Conservation (phyloP, 2,888 invertebrate species). For the Drosophila macrothrix region DNA sequence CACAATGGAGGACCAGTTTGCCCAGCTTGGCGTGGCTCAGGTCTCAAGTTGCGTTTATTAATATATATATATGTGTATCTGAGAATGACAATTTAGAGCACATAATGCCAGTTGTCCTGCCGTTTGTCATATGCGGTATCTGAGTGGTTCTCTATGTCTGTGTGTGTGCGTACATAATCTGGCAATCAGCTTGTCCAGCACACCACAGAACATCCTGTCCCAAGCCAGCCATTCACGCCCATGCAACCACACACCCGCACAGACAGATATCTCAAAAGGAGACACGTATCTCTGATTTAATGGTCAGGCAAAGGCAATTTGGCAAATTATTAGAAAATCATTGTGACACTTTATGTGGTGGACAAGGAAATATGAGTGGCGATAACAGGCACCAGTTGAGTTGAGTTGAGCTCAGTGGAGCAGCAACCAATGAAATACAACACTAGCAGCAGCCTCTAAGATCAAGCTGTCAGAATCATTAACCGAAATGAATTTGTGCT, state of each 20-base stretch:
- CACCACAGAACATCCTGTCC: slow-evolving; percentile 26
- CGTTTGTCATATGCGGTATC: slow-evolving; percentile 41
- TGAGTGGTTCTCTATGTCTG: neutral
- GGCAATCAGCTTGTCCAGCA: slow-evolving; percentile 59
- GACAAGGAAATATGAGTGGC: slow-evolving; percentile 65
- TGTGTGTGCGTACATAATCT: slow-evolving; percentile 57
- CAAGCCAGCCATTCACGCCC: neutral
- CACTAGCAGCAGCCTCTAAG: slow-evolving; percentile 1
- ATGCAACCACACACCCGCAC: neutral
- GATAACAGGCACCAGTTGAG: slow-evolving; percentile 31
- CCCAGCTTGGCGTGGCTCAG: slow-evolving; percentile 16
- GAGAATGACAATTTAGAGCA: slow-evolving; percentile 68
- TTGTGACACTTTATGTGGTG: slow-evolving; percentile 73
- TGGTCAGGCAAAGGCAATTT: slow-evolving; percentile 81
- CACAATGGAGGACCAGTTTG: neutral
- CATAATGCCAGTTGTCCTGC: slow-evolving; percentile 52
- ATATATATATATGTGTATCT: slow-evolving; percentile 27
- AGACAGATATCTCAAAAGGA: slow-evolving; percentile 33
- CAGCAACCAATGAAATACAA: neutral
- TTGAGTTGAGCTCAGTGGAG: slow-evolving; percentile 10
- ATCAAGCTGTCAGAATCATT: slow-evolving; percentile 60
- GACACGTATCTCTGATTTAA: slow-evolving; percentile 77
- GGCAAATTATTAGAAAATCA: slow-evolving; percentile 82
- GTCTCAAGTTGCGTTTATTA: slow-evolving; percentile 53
- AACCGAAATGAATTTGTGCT: slow-evolving; percentile 47